Evolutionary conservation across 2,888 invertebrate genomes (phyloP).

Genomic region (Parasteatoda lunata): DNA sequence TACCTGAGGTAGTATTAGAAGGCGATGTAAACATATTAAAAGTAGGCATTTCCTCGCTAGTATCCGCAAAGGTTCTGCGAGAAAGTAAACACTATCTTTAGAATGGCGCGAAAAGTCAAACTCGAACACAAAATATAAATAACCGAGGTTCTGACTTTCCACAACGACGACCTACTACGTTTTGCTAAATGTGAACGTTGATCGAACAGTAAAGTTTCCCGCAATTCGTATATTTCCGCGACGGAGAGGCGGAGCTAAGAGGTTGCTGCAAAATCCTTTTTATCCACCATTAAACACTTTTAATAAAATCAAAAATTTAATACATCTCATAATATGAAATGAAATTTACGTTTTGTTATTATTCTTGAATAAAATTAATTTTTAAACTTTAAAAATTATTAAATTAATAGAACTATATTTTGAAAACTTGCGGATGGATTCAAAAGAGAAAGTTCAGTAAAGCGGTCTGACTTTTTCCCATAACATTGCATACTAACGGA

Average conservation of each 20-base stretch:
- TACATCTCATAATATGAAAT: background rate
- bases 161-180: constrained; percentile 39
- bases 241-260: constrained; percentile 29
- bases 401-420: constrained; percentile 22
- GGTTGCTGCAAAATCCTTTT: constrained; percentile 7
- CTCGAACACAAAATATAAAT: constrained; percentile 47
- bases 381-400: background rate
- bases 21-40: constrained; percentile 67
- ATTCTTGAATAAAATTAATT: background rate
- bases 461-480: constrained; percentile 8
- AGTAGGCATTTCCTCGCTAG: constrained; percentile 64
- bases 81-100: constrained; percentile 48
- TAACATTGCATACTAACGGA: constrained; percentile 18
- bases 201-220: constrained; percentile 64
- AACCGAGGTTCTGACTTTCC: constrained; percentile 33
- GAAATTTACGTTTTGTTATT: background rate
- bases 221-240: constrained; percentile 57
- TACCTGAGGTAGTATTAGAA: constrained; percentile 45
- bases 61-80: constrained; percentile 43
- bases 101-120: constrained; percentile 32
- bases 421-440: background rate
- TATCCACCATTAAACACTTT: background rate
- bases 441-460: background rate
- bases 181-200: constrained; percentile 53
- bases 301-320: background rate